These are phyloP conservation scores for Erebia ligea DNA, from an alignment of 2,888 invertebrate genomes.

Conservation along the genomic window DNA sequence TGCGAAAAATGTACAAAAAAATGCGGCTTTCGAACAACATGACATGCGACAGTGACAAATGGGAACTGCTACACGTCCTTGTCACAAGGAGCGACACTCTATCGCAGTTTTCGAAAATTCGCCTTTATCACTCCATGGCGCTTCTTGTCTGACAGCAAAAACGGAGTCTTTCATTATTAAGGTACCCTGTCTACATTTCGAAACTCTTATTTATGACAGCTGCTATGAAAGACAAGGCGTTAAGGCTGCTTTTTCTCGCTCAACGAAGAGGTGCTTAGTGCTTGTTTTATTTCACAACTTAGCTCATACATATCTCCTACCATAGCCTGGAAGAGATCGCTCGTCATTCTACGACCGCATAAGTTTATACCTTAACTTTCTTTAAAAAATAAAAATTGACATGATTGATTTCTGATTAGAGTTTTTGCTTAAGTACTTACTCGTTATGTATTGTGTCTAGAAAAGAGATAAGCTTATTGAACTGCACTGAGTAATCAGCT, in stretches of 20 bases:
- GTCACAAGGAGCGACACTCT: background rate
- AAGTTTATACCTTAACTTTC: too few relatives aligned
- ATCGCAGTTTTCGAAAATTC: conserved; percentile 7
- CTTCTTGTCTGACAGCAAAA: background rate
- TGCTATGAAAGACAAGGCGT: background rate
- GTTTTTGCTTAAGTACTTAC: too few relatives aligned
- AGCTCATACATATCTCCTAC: too few relatives aligned
- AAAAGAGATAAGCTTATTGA: too few relatives aligned
- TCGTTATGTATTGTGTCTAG: too few relatives aligned
- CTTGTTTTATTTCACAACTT: too few relatives aligned
- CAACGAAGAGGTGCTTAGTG: background rate
- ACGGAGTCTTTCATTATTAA: background rate
- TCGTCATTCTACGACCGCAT: too few relatives aligned
- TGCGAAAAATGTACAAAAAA: background rate
- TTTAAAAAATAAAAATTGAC: too few relatives aligned
- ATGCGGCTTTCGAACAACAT: background rate
- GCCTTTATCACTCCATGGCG: conserved; percentile 15
- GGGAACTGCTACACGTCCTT: background rate
- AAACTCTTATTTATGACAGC: background rate
- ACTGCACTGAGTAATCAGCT: too few relatives aligned
- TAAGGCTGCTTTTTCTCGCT: background rate
- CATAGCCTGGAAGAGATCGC: too few relatives aligned
- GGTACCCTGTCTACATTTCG: background rate
- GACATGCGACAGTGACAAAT: conserved; percentile 1
- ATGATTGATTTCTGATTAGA: too few relatives aligned